phyloP scores from a whole-genome alignment of 2,113 vertebrate genomes.

The Callopanchax toddi region DNA sequence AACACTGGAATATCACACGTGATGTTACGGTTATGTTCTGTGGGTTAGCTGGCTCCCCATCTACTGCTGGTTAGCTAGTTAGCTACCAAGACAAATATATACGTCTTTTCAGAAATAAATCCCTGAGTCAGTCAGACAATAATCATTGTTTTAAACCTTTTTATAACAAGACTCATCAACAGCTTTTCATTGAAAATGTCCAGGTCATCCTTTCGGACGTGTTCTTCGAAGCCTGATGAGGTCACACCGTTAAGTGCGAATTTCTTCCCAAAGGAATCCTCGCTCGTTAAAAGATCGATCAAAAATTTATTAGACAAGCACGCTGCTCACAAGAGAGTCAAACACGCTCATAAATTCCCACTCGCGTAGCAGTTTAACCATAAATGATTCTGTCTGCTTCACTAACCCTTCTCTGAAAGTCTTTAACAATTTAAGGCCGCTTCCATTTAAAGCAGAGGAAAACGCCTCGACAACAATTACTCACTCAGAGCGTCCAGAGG shows the following conservation, averaged over 20 bases:
- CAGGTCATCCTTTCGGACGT: neutral
- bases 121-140: too few species aligned
- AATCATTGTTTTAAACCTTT: neutral
- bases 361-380: constrained; percentile 27
- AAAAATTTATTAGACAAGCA: constrained; percentile 64
- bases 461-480: constrained; percentile 27
- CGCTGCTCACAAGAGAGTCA: constrained; percentile 18
- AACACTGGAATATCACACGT: too few species aligned
- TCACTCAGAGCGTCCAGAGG: constrained; percentile 43
- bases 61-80: too few species aligned
- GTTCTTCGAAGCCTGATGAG: constrained; percentile 1
- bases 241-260: constrained; percentile 27
- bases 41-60: too few species aligned
- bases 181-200: constrained; percentile 29
- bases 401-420: constrained; percentile 14
- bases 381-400: constrained; percentile 39
- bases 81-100: too few species aligned
- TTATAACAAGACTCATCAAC: neutral
- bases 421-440: constrained; percentile 43
- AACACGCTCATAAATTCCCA: constrained; percentile 38
- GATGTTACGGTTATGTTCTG: too few species aligned
- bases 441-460: constrained; percentile 36
- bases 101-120: too few species aligned
- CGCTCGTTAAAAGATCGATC: constrained; percentile 67
- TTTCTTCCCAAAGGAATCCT: constrained; percentile 39